Evolutionary conservation across 1,140 invertebrate species (phyloP), one percentile per base, ranked within the genome.

Genomic region (Drosophila subpulchrella): DNA sequence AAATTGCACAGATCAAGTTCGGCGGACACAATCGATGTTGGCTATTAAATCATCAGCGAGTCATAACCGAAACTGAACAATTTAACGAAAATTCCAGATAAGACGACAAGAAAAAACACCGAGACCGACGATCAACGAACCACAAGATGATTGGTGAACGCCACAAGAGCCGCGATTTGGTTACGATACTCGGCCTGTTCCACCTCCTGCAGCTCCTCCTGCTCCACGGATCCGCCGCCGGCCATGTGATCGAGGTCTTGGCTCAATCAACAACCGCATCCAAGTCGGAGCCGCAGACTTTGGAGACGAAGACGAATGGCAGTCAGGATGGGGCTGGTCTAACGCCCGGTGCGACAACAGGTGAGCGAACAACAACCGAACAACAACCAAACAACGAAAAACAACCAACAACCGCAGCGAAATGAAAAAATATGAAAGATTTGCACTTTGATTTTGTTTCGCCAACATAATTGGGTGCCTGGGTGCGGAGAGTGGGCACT

Each of bases 361-460:
- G 84, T 89, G 74, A 89, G 84, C 75, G 47, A 67, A 56, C 75
- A 58, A 32, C 30, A 30, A 3, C 27, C 75, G 47, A 67, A 56
- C 75, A 58, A 32, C 30, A 30, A 3, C 27, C 30, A 8, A 32
- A 32, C 30, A 32, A 32, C 30, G 6, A 32, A 32, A 32, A 6
- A 32, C 6, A 8, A 34, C 7, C 32, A 34, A 63, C 74, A 77
- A 76, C 63, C 57, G 56, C 75, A 70, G 56, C 74, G 58, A 80
- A 83, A 83, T 84, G 76, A 80, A 80, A 75, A 75, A 75, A 84
- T 84, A 84, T 84, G 81, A 84, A 85, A 84, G 81, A 84, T 82
- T 86, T 86, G 83, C 80, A 88, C 80, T 88, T 89, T 88, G 84
- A 89, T 88, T 84, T 88, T 81, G 84, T 89, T 89, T 79, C 41